Conservation (phyloP, 2,888 invertebrate species). For the Ochropacha duplaris region DNA sequence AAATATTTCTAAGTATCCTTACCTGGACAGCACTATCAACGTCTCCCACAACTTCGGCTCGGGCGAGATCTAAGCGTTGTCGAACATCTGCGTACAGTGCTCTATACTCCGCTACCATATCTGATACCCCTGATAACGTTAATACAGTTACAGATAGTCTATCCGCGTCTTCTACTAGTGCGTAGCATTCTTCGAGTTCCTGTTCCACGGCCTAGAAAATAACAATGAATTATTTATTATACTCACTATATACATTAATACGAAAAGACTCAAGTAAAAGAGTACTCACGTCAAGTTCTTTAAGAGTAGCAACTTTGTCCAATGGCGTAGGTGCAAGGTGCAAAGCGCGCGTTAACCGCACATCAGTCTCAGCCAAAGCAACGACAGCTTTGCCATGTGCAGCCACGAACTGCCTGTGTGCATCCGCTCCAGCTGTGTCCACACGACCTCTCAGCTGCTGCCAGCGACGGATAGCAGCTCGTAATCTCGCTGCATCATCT, state of each 20-base stretch:
- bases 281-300: constrained; percentile 74
- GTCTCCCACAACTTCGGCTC: constrained; percentile 63
- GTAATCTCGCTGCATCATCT: constrained; percentile 85
- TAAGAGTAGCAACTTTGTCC: constrained; percentile 66
- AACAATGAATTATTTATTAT: background rate
- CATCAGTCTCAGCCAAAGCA: constrained; percentile 87
- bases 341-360: constrained; percentile 87
- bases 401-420: constrained; percentile 86
- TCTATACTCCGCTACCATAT: constrained; percentile 70
- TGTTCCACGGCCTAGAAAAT: constrained; percentile 57
- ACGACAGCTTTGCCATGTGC: constrained; percentile 89
- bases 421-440: constrained; percentile 82
- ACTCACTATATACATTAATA: background rate
- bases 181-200: constrained; percentile 63
- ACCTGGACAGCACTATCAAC: constrained; percentile 75
- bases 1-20: constrained; percentile 3
- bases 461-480: constrained; percentile 86
- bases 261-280: background rate
- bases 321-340: constrained; percentile 80
- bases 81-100: constrained; percentile 64
- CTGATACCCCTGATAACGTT: constrained; percentile 49
- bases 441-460: constrained; percentile 84
- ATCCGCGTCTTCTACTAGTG: constrained; percentile 65
- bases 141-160: constrained; percentile 51
- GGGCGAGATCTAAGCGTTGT: constrained; percentile 58